Evolutionary conservation across 2,888 invertebrate species (phyloP).

Genomic region (Lasioglossum villosulum): DNA sequence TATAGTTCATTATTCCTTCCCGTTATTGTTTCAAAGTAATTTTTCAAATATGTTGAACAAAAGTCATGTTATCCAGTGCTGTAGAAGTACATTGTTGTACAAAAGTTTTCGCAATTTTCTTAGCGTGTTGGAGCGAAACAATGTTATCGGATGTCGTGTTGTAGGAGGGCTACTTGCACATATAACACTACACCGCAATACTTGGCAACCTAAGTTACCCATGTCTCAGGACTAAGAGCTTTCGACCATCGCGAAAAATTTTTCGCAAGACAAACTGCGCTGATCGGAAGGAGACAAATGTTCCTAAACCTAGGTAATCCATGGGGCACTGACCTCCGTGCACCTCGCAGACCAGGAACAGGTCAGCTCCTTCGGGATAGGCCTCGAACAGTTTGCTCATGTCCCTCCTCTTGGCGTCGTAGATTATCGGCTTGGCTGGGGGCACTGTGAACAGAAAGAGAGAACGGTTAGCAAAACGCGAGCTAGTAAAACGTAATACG

Average conservation of each 20-base stretch:
- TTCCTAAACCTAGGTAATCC: not conserved
- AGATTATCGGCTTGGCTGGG: conserved; percentile 93
- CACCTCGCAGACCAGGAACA: conserved; percentile 93
- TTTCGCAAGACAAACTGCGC: conserved; percentile 18
- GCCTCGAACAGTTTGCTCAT: conserved; percentile 92
- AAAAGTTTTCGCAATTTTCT: too few species aligned
- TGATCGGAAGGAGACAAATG: not conserved
- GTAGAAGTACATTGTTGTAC: too few species aligned
- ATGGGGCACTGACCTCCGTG: conserved; percentile 89
- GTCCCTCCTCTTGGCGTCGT: conserved; percentile 92
- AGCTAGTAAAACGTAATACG: conserved; percentile 4
- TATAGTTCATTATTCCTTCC: too few species aligned
- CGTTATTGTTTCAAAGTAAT: too few species aligned
- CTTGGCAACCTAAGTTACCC: too few species aligned
- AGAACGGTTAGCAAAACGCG: not conserved
- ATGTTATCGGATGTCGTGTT: too few species aligned
- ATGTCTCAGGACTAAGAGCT: too few species aligned
- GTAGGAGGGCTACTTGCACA: too few species aligned
- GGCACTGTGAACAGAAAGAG: conserved; percentile 89
- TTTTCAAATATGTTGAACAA: too few species aligned
- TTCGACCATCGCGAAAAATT: not conserved
- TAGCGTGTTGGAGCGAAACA: too few species aligned
- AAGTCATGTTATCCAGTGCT: too few species aligned
- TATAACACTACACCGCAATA: too few species aligned
- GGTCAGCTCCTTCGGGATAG: conserved; percentile 94